Percentiles rank a stretch among this genome's conserved stretches.
Conservation (phyloP, 1,140 invertebrate species). For the roundworm (Caenorhabditis elegans) region WBcel235 BX284603.4:6960001-6960500, state of each 20-base stretch:
- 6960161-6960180: slow-evolving; percentile 82
- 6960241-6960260: slow-evolving; percentile 82
- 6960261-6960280: slow-evolving; percentile 98
- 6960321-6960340: slow-evolving; percentile 90
- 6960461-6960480: slow-evolving; percentile 94
- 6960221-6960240: slow-evolving; percentile 91
- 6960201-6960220: slow-evolving; percentile 96
- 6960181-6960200: slow-evolving; percentile 89
- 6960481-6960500: slow-evolving; percentile 94
- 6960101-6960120: slow-evolving; percentile 99
- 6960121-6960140: slow-evolving; percentile 97
- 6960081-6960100: slow-evolving; percentile 99
- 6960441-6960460: slow-evolving; percentile 71
- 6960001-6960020: slow-evolving; percentile 82
- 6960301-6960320: slow-evolving; percentile 97
- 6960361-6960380: too few relatives aligned
- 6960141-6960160: slow-evolving; percentile 95
- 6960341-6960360: slow-evolving; percentile 71
- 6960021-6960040: slow-evolving; percentile 98
- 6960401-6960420: slow-evolving; percentile 55
- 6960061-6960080: slow-evolving; percentile 80
- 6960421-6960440: slow-evolving; percentile 59
- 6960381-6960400: slow-evolving; percentile 51
- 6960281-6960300: slow-evolving; percentile 91
- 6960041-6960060: slow-evolving; percentile 86